Percentiles rank a stretch among this genome's conserved stretches.
phyloP scores from a whole-genome alignment of 23 tunicate genomes.

The Oikopleura albicans region DNA sequence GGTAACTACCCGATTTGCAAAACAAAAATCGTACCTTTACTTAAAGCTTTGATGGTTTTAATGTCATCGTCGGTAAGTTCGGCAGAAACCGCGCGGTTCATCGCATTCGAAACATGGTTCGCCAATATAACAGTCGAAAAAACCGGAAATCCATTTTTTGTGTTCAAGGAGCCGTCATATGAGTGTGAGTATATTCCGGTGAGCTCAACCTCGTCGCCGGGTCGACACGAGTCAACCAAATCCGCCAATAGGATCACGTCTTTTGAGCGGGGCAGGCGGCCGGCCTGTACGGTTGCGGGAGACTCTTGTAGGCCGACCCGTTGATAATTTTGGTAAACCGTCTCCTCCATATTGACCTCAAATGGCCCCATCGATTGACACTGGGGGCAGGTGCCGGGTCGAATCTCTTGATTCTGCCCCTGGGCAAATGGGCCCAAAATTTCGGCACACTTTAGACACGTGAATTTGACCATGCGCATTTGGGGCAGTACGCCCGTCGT shows the following conservation, averaged over 20 bases:
- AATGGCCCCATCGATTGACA: slow-evolving; percentile 94
- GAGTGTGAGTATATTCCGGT: slow-evolving; percentile 90
- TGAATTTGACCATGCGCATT: slow-evolving; percentile 57
- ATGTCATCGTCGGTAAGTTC: slow-evolving; percentile 82
- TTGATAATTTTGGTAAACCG: slow-evolving; percentile 95
- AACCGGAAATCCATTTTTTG: slow-evolving; percentile 93
- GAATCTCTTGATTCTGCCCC: slow-evolving; percentile 77
- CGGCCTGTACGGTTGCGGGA: slow-evolving; percentile 85
- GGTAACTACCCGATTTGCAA: no score
- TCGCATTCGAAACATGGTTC: slow-evolving; percentile 56
- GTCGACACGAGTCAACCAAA: slow-evolving; percentile 83
- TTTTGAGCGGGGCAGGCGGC: slow-evolving; percentile 81
- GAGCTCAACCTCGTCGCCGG: slow-evolving; percentile 85
- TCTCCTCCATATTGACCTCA: slow-evolving; percentile 89
- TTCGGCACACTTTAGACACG: slow-evolving; percentile 69
- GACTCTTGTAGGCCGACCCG: slow-evolving; percentile 74
- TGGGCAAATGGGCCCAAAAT: slow-evolving; percentile 85
- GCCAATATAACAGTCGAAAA: slow-evolving; percentile 93
- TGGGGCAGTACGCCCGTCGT: slow-evolving; percentile 94
- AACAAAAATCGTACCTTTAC: slow-evolving; percentile 46
- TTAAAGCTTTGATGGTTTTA: slow-evolving; percentile 43
- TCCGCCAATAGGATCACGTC: slow-evolving; percentile 92
- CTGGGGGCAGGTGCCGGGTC: slow-evolving; percentile 86
- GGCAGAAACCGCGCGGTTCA: slow-evolving; percentile 46
- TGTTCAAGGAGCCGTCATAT: slow-evolving; percentile 84